Conservation (phyloP, 2,113 vertebrate species). For the Pollimyrus isidori region DNA sequence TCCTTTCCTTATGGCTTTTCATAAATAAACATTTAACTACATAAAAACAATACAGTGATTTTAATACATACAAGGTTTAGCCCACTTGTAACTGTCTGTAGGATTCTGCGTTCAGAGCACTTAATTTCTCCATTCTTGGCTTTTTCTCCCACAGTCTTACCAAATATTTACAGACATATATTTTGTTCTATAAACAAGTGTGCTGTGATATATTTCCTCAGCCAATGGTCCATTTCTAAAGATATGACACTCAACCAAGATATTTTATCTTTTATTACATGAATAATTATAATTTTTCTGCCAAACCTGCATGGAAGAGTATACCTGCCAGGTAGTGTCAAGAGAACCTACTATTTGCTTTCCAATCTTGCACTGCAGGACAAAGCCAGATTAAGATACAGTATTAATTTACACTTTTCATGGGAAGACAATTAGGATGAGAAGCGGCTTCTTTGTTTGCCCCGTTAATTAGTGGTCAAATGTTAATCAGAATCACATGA, state of each 20-base stretch:
- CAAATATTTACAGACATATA: constrained; percentile 51
- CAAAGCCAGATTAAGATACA: not conserved
- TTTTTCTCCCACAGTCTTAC: constrained; percentile 31
- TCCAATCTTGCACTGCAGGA: not conserved
- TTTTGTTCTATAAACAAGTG: constrained; percentile 45
- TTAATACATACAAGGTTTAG: not conserved
- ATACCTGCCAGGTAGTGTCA: not conserved
- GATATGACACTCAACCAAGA: constrained; percentile 27
- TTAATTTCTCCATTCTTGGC: constrained; percentile 18
- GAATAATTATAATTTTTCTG: not conserved
- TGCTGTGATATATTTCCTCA: constrained; percentile 50
- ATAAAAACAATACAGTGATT: not conserved
- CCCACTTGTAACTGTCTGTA: not conserved
- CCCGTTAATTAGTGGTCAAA: not conserved
- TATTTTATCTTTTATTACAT: constrained; percentile 26
- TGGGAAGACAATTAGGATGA: not conserved
- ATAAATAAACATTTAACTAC: not conserved
- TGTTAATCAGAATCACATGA: not conserved
- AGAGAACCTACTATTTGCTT: not conserved
- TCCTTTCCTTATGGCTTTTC: not conserved
- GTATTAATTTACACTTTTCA: not conserved
- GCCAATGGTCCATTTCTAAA: constrained; percentile 42
- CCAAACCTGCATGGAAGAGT: not conserved
- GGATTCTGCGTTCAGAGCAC: not conserved
- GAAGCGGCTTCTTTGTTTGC: not conserved